A percentile compares a stretch with the other conserved stretches of the same genome.
Evolutionary conservation across 2,888 invertebrate genomes (phyloP).

Genomic region (Noctua fimbriata): DNA sequence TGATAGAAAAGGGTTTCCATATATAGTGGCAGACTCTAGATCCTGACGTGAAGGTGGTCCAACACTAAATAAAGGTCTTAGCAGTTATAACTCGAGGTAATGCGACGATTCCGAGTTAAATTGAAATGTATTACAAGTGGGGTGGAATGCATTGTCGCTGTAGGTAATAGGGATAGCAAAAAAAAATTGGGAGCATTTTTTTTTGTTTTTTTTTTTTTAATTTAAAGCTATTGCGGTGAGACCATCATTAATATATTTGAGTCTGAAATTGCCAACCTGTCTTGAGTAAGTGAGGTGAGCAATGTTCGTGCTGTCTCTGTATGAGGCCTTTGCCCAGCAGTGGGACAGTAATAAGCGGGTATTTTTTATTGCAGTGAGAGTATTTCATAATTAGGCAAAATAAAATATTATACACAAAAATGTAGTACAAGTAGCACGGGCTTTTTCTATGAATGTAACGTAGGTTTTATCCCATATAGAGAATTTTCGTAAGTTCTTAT

Average conservation of each 20-base stretch:
- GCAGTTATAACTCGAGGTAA: slow-evolving; percentile 74
- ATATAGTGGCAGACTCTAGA: slow-evolving; percentile 52
- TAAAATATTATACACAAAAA: background rate
- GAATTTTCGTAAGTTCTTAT: background rate
- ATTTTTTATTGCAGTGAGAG: background rate
- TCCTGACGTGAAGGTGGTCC: slow-evolving; percentile 66
- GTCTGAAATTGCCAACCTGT: too few species aligned
- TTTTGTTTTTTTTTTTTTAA: background rate
- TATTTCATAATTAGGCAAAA: background rate
- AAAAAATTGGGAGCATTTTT: background rate
- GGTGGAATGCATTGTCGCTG: slow-evolving; percentile 76
- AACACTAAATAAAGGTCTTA: slow-evolving; percentile 72
- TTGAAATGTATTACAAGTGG: slow-evolving; percentile 81
- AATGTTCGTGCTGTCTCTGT: too few species aligned
- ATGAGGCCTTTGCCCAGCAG: too few species aligned
- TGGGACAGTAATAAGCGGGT: too few species aligned
- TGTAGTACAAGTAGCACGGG: background rate
- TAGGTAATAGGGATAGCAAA: slow-evolving; percentile 46
- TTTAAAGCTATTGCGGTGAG: background rate
- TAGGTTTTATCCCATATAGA: background rate
- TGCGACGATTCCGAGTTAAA: slow-evolving; percentile 75
- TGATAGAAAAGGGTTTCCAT: slow-evolving; percentile 41
- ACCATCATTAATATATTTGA: too few species aligned
- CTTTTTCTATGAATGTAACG: background rate
- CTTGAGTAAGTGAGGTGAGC: too few species aligned